Evolutionary conservation across 2,113 vertebrate species (phyloP).

Genomic region (Phasianus colchicus): DNA sequence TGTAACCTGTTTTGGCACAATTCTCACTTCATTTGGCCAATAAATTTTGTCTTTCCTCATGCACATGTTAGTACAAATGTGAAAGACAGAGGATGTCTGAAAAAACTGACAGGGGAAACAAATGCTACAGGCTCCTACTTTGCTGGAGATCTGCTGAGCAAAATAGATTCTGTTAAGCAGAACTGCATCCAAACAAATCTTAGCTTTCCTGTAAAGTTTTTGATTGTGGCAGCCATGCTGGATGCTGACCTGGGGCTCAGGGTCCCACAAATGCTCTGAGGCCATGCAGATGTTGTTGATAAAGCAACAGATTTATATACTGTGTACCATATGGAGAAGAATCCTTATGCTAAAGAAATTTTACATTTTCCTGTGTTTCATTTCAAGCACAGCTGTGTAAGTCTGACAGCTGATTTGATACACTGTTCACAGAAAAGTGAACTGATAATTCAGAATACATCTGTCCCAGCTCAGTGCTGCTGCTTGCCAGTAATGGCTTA

Average conservation of each 20-base stretch:
- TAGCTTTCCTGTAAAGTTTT: neutral
- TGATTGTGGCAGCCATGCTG: neutral
- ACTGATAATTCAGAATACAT: neutral
- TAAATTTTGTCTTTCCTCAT: slow-evolving; percentile 27
- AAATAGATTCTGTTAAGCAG: neutral
- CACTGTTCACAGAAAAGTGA: neutral
- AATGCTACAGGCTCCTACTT: neutral
- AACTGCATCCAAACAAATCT: neutral
- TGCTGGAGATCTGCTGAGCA: neutral
- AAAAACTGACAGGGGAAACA: neutral
- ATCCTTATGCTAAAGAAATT: neutral
- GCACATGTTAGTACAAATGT: slow-evolving; percentile 28
- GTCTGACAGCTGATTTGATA: neutral
- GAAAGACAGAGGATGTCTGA: neutral
- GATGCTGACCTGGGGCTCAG: neutral
- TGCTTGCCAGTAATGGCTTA: neutral
- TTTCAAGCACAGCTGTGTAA: neutral
- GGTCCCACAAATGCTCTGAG: neutral
- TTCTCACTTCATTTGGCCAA: neutral
- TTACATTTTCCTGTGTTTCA: neutral
- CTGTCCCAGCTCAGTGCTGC: neutral
- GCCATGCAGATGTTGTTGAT: neutral
- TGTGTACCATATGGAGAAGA: neutral
- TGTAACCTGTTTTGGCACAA: slow-evolving; percentile 41
- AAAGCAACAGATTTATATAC: neutral